Evolutionary conservation across 2,888 invertebrate genomes (phyloP), one percentile per base, ranked within the genome.

Genomic region (Tenthredo notha): DNA sequence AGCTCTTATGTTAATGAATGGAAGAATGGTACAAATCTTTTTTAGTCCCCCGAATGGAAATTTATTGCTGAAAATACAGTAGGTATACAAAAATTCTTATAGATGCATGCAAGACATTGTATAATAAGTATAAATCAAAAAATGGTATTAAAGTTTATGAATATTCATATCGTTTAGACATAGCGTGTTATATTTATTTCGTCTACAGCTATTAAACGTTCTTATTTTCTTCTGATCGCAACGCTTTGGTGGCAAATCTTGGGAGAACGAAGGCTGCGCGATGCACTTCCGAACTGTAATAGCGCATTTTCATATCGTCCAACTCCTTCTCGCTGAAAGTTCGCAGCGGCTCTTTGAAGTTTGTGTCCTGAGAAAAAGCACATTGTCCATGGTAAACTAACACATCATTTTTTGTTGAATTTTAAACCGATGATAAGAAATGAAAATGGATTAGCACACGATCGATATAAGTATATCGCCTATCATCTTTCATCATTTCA

Each of bases 271-370:
- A 99, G 0, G 98, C 96, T 0, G 98, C 97, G 84, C 94, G 94
- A 92, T 99, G 99, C 0, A 99, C 94, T n/a, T 96, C 96, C 3
- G 95, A 94, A 87, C 96, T 97, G 92, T 99, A 99, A 94, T 98
- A 99, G 84, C 95, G 95, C 80, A 99, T 93, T 29, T 96, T 94
- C 95, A 98, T 95, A 18, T 95, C 91, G 70, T 96, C 95, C 72
- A 97, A 94, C 89, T 98, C 96, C 1, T 95, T 94, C 0, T 96
- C 95, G 0, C 94, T 94, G 88, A 98, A 96, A 67, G 93, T 94
- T 37, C 94, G 94, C 6, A 95, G 90, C 0, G 98, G 98, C 37
- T 95, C 94, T 43, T 95, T 95, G 86, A 98, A 96, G 87, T 96
- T 94, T 0, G 95, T 94, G 72, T 95, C 94, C 94, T 95, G 89